Evolutionary conservation across 2,888 invertebrate species (phyloP), one percentile per base, ranked within the genome.

Genomic region (Tetramorium bicarinatum): DNA sequence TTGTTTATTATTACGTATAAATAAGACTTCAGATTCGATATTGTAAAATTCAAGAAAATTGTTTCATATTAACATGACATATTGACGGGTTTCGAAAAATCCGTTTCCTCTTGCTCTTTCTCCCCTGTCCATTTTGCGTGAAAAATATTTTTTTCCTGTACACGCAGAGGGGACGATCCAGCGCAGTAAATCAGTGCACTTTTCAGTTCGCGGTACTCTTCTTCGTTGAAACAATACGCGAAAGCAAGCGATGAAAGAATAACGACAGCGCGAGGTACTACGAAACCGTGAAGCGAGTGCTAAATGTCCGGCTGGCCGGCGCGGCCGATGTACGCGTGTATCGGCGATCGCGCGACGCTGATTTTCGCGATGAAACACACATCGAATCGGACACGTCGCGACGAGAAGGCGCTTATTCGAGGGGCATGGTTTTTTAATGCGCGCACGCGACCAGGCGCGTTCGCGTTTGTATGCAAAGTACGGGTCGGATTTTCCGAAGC

Each of bases 401-500:
- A 13, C 69, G 69, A 47, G 79, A 59, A 79, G 59, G 47, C 79
- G 69, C 79, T 79, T 79, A 79, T 79, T 56, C 69, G 38, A 25
- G 34, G 25, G 75, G 15, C 38, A 72, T 64, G 82, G 67, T 84
- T 87, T 88, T 87, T 87, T 56, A 62, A 84, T 82, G 38, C 74
- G 56, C 69, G 21, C 75, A 25, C 75, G 74, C 64, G 82, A 25
- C 41, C 72, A 34, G 29, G 54, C 62, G 38, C 69, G 69, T 29
- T 82, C 69, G 74, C 74, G 83, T 89, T 89, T 89, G 87, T 74
- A 82, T 87, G 84, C 77, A 89, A 87, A 83, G 87, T 87, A 87
- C 80, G 87, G 69, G 69, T 56, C 85, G 87, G 84, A 89, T 89
- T 89, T 90, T 90, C 79, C 85, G 71, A 87, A 86, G 83, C 87